These are phyloP conservation scores for Lagria hirta DNA, from an alignment of 2,888 invertebrate species.

Conservation along the genomic window DNA sequence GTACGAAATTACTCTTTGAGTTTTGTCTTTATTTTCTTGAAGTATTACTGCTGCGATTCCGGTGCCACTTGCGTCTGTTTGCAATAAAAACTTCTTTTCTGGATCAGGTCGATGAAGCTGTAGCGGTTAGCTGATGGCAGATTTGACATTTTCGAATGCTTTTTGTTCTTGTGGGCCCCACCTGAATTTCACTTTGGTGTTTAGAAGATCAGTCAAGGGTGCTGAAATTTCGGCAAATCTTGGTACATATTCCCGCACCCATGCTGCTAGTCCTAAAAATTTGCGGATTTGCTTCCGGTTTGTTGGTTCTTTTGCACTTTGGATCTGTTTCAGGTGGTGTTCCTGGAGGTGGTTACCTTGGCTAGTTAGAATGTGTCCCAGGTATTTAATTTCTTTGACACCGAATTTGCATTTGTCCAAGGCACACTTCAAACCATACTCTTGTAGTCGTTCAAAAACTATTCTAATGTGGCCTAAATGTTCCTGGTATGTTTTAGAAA, in stretches of 20 bases:
- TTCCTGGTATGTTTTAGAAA: background rate
- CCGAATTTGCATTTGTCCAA: background rate
- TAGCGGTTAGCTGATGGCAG: constrained; percentile 15
- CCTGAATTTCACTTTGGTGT: constrained; percentile 10
- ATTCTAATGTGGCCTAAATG: background rate
- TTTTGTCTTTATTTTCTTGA: constrained; percentile 16
- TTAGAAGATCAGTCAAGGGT: constrained; percentile 30
- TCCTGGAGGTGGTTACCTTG: background rate
- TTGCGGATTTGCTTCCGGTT: background rate
- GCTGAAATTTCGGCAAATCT: constrained; percentile 26
- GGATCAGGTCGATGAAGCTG: constrained; percentile 27
- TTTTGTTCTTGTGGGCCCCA: constrained; percentile 20
- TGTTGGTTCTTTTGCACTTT: background rate
- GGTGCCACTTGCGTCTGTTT: constrained; percentile 29
- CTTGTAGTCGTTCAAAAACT: background rate
- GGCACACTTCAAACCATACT: background rate
- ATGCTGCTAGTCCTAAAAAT: constrained; percentile 27
- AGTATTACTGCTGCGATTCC: constrained; percentile 33
- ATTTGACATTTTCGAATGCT: constrained; percentile 17
- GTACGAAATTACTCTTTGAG: constrained; percentile 25
- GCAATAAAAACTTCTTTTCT: constrained; percentile 23
- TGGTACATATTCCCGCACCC: constrained; percentile 35
- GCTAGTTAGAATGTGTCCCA: background rate
- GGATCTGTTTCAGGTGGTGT: background rate
- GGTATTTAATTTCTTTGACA: background rate